A percentile compares a stretch with the other conserved stretches of the same genome.
These are phyloP conservation scores for Paracentrotus lividus DNA, from an alignment of 53 echinoderm and acorn worm species.

Conservation along the genomic window DNA sequence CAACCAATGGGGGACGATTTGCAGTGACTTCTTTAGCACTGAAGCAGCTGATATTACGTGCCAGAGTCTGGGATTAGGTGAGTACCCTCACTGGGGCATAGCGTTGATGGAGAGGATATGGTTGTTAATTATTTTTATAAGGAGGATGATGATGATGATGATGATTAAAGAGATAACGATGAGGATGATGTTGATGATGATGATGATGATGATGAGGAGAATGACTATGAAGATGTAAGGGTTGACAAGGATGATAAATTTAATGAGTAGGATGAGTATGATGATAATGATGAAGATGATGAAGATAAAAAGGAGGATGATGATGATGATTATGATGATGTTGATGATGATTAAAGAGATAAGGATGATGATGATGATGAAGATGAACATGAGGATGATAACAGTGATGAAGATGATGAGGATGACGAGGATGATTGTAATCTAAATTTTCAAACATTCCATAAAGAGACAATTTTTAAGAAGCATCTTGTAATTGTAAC, in stretches of 20 bases:
- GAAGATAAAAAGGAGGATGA: background rate
- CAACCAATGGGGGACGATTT: conserved; percentile 92
- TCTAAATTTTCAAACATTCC: background rate
- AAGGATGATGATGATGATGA: background rate
- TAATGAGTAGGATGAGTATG: background rate
- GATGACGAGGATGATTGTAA: background rate
- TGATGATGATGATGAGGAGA: background rate
- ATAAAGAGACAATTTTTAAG: background rate
- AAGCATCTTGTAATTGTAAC: too few relatives aligned
- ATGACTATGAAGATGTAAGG: background rate
- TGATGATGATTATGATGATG: background rate
- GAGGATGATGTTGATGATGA: background rate
- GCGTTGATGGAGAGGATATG: background rate
- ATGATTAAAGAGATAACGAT: background rate
- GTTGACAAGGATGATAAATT: background rate
- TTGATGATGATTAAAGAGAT: background rate
- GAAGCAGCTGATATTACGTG: conserved; percentile 85
- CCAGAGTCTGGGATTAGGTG: conserved; percentile 85
- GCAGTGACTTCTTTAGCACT: conserved; percentile 79
- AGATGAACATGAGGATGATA: background rate
- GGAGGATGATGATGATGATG: background rate
- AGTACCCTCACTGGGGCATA: conserved; percentile 8
- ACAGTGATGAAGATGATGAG: background rate
- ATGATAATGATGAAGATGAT: background rate
- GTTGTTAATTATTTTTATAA: background rate